phyloP scores from a whole-genome alignment of 2,797 vertebrate species.

The Chaetodon trifasciatus region DNA sequence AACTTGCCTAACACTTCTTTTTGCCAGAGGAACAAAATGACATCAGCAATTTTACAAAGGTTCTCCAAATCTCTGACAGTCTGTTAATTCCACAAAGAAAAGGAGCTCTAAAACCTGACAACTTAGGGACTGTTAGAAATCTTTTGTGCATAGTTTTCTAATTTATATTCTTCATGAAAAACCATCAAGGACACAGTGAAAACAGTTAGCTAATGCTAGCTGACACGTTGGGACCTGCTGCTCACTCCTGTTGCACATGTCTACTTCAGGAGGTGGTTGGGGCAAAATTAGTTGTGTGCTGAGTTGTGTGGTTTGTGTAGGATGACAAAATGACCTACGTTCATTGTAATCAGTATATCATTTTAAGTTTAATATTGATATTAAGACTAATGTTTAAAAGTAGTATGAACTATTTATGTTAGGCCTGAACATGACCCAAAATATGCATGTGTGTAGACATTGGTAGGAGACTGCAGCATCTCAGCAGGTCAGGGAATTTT shows the following conservation, averaged over 20 bases:
- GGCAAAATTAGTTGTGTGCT: not conserved
- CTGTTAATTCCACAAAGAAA: not conserved
- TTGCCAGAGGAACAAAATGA: not conserved
- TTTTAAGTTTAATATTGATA: not conserved
- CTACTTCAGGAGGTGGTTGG: not conserved
- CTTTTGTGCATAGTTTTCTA: not conserved
- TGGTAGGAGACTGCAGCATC: not conserved
- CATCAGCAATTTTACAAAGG: not conserved
- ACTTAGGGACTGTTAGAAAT: not conserved
- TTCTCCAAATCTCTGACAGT: no score
- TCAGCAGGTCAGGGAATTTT: no score
- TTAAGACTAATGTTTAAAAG: not conserved
- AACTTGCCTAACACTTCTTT: not conserved
- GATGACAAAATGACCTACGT: not conserved
- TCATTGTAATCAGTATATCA: not conserved
- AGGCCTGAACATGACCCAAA: not conserved
- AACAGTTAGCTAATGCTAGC: not conserved
- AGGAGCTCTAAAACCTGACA: not conserved
- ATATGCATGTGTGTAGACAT: not conserved
- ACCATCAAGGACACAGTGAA: not conserved
- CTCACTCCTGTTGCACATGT: not conserved
- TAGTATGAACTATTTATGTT: not conserved
- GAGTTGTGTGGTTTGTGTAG: not conserved
- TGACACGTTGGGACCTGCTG: slow-evolving; percentile 4
- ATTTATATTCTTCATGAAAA: not conserved